Base-by-base conservation (phyloP, 2,113 vertebrate genomes). In the Neogale vison region DNA sequence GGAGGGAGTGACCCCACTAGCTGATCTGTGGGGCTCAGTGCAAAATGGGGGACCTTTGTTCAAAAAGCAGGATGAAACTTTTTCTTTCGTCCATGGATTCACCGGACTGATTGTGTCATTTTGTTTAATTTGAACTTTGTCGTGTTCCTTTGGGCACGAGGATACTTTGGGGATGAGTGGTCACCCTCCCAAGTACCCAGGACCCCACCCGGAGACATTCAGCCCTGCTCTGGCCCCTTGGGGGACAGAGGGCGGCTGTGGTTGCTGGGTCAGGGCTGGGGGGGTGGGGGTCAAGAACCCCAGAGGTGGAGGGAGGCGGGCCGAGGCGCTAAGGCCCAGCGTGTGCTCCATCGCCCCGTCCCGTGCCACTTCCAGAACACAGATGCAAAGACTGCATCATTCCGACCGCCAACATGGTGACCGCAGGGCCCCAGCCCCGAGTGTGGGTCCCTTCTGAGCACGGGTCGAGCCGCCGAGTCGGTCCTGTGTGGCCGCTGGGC, bases 261-360 rank as follows among this genome's bases (percentile, higher is more conserved):
- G 39, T 34, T 2, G 1, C 31, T 3, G 45, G 76, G 72, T 29
- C 14, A 3, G 26, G 74, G 42, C 74, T 31, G 74, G 26, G 26
- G 31, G 15, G 15, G 21, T 0, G 31, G 63, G 31, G 24, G n/a
- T 10, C 6, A 3, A 55, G 69, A 13, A 29, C 42, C 69, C 5
- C 65, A 36, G 20, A 26, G 50, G 14, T 12, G 76, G 36, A 7
- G 57, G 57, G 34, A 4, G 34, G 24, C 0, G 34, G 39, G 0
- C 31, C 7, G 20, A 34, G 17, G 47, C 57, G 11, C 31, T 20
- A 1, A 2, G 76, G 8, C n/a, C n/a, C 4, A 2, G 20, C 0
- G 17, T 2, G 1, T 4, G 20, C 47, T 4, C 50, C 20, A 0
- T 1, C 0, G 1, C 10, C 55, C 26, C 20, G 3, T 15, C 5